Percentiles rank a stretch among this genome's conserved stretches.
These are phyloP conservation scores for Tigriopus japonicus DNA, from an alignment of 1,140 invertebrate species.

Conservation along the genomic window DNA sequence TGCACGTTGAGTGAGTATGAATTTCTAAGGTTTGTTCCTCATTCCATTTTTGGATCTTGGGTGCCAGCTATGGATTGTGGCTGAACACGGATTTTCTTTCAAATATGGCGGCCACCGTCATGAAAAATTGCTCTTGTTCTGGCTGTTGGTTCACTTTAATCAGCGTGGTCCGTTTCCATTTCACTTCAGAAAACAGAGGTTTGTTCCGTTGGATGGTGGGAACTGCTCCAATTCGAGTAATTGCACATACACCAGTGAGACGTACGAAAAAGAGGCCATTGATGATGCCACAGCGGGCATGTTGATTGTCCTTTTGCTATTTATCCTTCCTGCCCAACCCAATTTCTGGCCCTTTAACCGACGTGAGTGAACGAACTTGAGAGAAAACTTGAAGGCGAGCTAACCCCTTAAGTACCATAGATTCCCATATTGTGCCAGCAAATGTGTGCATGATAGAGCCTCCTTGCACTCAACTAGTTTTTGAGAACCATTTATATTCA, in stretches of 20 bases:
- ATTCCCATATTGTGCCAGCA: too few relatives aligned
- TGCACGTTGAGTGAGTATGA: slow-evolving; percentile 2
- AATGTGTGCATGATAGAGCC: too few relatives aligned
- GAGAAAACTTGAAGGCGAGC: too few relatives aligned
- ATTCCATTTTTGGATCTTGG: background rate
- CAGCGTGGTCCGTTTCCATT: too few relatives aligned
- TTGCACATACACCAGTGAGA: background rate
- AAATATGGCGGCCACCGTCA: too few relatives aligned
- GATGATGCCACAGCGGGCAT: slow-evolving; percentile 62
- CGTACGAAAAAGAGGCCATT: slow-evolving; percentile 6
- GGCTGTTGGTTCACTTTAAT: too few relatives aligned
- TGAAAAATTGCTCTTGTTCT: too few relatives aligned
- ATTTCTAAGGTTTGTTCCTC: background rate
- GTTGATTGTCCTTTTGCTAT: slow-evolving; percentile 54
- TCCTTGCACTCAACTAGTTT: too few relatives aligned
- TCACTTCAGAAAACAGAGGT: too few relatives aligned
- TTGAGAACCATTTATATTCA: too few relatives aligned
- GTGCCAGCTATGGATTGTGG: background rate
- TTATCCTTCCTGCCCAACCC: slow-evolving; percentile 40
- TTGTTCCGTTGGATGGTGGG: too few relatives aligned
- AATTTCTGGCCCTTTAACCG: slow-evolving; percentile 8
- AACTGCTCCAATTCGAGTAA: background rate
- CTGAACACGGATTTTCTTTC: background rate
- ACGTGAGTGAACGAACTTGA: background rate
- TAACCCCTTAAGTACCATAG: too few relatives aligned